Evolutionary conservation across 2,888 invertebrate species (phyloP).

Genomic region (Stegophylla sp.): DNA sequence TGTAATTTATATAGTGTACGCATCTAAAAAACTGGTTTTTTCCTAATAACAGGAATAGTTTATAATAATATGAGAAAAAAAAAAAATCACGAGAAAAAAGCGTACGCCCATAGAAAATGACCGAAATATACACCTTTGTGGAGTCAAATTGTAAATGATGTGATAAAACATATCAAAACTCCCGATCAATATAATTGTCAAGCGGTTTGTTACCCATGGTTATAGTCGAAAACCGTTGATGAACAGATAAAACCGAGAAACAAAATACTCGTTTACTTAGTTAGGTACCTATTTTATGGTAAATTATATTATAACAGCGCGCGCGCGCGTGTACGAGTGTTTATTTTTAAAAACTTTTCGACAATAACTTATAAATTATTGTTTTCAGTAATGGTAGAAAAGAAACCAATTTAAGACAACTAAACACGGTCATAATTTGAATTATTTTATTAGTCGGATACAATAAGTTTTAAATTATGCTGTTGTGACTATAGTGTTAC

Average conservation of each 20-base stretch:
- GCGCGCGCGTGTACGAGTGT: background rate
- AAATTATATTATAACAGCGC: background rate
- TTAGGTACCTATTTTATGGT: slow-evolving; percentile 15
- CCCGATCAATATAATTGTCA: slow-evolving; percentile 43
- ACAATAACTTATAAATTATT: background rate
- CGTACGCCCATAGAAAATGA: slow-evolving; percentile 30
- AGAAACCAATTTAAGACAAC: background rate
- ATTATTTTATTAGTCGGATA: no score
- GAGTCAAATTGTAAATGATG: slow-evolving; percentile 44
- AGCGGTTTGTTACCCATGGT: slow-evolving; percentile 35
- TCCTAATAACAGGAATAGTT: slow-evolving; percentile 45
- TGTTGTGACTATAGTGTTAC: no score
- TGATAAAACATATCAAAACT: slow-evolving; percentile 42
- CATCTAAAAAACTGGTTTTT: slow-evolving; percentile 50
- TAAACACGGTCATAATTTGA: background rate
- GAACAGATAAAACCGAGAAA: slow-evolving; percentile 23
- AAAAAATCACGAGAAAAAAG: slow-evolving; percentile 8
- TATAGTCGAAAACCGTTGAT: slow-evolving; percentile 21
- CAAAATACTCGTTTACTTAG: slow-evolving; percentile 5
- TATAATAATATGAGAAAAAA: slow-evolving; percentile 25
- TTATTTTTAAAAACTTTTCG: background rate
- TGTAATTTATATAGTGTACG: background rate
- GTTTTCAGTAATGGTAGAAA: background rate
- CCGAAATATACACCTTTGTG: slow-evolving; percentile 43
- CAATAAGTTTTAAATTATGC: no score